phyloP scores from a whole-genome alignment of 2,888 invertebrate genomes.

The Limnephilus marmoratus region DNA sequence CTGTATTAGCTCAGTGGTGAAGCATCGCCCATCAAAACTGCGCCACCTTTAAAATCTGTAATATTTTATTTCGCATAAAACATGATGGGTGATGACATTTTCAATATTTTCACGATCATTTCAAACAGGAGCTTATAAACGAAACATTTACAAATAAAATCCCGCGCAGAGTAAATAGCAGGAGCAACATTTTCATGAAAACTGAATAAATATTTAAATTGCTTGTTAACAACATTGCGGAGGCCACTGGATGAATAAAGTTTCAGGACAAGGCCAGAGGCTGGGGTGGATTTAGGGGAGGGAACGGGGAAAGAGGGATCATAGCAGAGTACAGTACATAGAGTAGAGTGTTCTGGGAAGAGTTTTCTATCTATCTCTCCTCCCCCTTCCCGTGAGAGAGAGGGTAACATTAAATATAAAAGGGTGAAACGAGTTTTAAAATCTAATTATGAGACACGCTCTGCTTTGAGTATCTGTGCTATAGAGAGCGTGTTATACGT shows the following conservation, averaged over 20 bases:
- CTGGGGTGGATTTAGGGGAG: neutral
- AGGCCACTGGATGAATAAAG: constrained; percentile 27
- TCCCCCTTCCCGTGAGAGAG: neutral
- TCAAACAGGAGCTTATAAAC: neutral
- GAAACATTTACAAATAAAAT: neutral
- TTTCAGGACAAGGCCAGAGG: constrained; percentile 8
- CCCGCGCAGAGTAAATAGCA: neutral
- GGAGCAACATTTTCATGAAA: neutral
- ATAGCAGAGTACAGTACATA: neutral
- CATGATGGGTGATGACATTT: neutral
- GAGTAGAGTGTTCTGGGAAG: neutral
- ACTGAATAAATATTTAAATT: constrained; percentile 38
- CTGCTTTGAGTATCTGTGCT: neutral
- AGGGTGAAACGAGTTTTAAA: constrained; percentile 29
- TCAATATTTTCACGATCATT: neutral
- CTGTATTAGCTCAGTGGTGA: no score
- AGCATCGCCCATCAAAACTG: no score
- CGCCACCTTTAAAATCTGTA: no score
- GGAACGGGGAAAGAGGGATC: neutral
- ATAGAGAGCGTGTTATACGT: neutral
- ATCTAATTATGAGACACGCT: constrained; percentile 11
- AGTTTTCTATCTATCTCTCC: neutral
- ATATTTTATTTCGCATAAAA: neutral
- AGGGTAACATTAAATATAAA: neutral
- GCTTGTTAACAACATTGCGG: constrained; percentile 28